Conservation (phyloP, 2,888 invertebrate species). For the Himalopsyche anomala region DNA sequence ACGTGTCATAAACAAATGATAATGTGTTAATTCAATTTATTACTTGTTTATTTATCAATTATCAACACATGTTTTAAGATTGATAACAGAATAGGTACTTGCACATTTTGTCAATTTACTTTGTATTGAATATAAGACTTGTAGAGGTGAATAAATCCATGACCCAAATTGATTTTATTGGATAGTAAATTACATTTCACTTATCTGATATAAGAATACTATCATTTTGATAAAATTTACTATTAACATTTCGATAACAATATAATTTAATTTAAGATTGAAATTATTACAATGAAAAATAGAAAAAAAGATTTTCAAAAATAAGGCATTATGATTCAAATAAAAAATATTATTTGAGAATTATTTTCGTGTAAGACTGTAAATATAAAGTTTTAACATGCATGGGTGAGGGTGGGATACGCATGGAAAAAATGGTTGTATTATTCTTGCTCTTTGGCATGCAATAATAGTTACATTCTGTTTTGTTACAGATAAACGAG, state of each 20-base stretch:
- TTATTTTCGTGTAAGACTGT: background rate
- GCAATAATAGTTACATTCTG: conserved; percentile 51
- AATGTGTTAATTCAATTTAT: conserved; percentile 10
- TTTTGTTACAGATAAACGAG: conserved; percentile 82
- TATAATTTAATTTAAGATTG: too few relatives aligned
- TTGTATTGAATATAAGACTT: background rate
- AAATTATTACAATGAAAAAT: background rate
- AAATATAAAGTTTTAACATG: background rate
- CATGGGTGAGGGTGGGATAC: background rate
- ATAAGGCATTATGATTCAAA: too few relatives aligned
- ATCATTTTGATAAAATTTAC: too few relatives aligned
- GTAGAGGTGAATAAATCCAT: conserved; percentile 18
- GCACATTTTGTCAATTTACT: background rate
- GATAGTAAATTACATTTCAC: conserved; percentile 6
- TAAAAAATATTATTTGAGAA: too few relatives aligned
- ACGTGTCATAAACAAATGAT: conserved; percentile 1
- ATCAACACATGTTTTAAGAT: background rate
- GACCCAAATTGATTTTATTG: conserved; percentile 11
- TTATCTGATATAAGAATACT: too few relatives aligned
- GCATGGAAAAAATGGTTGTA: background rate
- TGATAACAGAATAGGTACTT: conserved; percentile 7
- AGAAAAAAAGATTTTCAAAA: background rate
- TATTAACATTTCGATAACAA: too few relatives aligned
- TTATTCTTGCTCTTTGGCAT: background rate
- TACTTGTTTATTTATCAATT: conserved; percentile 14